Percentiles rank a stretch among this genome's conserved stretches.
Evolutionary conservation across 2,888 invertebrate genomes (phyloP).

Genomic region (Drosophila fungiperda): DNA sequence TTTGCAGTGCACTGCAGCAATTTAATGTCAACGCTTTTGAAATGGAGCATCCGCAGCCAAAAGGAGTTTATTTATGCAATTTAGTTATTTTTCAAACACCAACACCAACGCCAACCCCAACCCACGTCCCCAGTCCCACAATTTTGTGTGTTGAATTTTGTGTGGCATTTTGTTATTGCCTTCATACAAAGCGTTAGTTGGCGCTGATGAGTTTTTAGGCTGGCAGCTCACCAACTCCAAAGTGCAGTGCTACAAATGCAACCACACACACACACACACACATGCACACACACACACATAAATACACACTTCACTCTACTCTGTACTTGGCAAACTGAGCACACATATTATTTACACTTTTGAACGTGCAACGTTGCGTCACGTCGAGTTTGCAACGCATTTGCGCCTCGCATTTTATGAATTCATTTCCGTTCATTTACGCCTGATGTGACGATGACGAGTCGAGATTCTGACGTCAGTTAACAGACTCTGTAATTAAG

Average conservation of each 20-base stretch:
- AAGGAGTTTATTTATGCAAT: slow-evolving; percentile 48
- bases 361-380: slow-evolving; percentile 76
- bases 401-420: slow-evolving; percentile 76
- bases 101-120: not conserved
- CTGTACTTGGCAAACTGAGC: slow-evolving; percentile 57
- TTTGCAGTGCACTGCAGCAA: slow-evolving; percentile 56
- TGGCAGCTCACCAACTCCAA: slow-evolving; percentile 23
- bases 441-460: slow-evolving; percentile 66
- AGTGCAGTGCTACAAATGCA: slow-evolving; percentile 32
- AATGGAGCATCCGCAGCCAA: slow-evolving; percentile 53
- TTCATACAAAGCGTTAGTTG: slow-evolving; percentile 34
- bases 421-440: slow-evolving; percentile 81
- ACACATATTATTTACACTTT: slow-evolving; percentile 80
- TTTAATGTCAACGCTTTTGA: slow-evolving; percentile 52
- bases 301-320: slow-evolving; percentile 13
- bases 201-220: slow-evolving; percentile 41
- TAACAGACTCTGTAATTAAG: slow-evolving; percentile 73
- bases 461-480: slow-evolving; percentile 47
- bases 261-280: slow-evolving; percentile 26
- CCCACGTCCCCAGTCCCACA: not conserved
- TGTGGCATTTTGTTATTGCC: slow-evolving; percentile 53
- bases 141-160: slow-evolving; percentile 18
- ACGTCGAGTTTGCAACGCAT: slow-evolving; percentile 60
- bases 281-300: slow-evolving; percentile 6
- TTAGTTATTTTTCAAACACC: slow-evolving; percentile 35